phyloP scores from a whole-genome alignment of 2,888 invertebrate genomes.

The Eilema caniola region DNA sequence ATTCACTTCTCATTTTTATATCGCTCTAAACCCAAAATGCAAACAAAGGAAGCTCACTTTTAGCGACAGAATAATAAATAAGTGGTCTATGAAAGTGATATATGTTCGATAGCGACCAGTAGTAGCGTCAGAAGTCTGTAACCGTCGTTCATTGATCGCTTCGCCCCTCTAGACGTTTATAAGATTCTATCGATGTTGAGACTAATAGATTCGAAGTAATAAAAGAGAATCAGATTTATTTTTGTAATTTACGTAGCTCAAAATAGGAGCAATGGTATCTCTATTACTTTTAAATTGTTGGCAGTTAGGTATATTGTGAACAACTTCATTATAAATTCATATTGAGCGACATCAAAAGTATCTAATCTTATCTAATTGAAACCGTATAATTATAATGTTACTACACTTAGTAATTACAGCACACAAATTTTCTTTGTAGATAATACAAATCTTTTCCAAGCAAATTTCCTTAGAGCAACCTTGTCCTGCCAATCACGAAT shows the following conservation, averaged over 20 bases:
- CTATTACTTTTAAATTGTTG: background rate
- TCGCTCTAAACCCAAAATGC: conserved; percentile 22
- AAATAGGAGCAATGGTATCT: background rate
- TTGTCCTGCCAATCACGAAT: no score
- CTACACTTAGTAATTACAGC: no score
- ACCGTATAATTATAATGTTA: background rate
- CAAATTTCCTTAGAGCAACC: no score
- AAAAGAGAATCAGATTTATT: conserved; percentile 10
- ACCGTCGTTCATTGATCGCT: conserved; percentile 46
- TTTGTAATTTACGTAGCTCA: background rate
- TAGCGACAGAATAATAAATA: conserved; percentile 6
- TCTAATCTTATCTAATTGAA: background rate
- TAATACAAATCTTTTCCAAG: no score
- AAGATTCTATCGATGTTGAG: conserved; percentile 35
- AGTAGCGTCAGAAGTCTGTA: conserved; percentile 36
- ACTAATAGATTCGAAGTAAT: conserved; percentile 29
- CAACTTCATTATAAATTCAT: background rate
- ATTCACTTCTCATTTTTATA: conserved; percentile 40
- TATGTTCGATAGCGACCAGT: conserved; percentile 45
- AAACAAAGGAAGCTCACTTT: conserved; percentile 11
- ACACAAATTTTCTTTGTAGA: no score
- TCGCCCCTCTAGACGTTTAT: conserved; percentile 32
- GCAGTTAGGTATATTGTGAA: background rate
- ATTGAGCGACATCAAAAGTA: background rate
- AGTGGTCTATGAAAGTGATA: conserved; percentile 33